Evolutionary conservation across 2,113 vertebrate genomes (phyloP).

Genomic region (Haliaeetus leucogaster): DNA sequence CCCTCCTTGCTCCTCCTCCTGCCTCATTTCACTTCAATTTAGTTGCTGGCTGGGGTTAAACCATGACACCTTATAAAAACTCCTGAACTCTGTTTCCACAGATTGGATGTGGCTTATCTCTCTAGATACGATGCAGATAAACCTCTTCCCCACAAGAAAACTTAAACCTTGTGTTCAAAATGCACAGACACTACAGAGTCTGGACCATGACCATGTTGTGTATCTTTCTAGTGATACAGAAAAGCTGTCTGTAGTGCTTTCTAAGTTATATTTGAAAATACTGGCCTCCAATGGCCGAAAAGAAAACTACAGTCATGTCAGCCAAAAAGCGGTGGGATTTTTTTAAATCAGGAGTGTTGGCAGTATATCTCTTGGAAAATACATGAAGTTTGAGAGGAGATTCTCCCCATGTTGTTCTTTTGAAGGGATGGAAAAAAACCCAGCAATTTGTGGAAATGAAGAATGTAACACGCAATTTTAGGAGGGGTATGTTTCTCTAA

Average conservation of each 20-base stretch:
- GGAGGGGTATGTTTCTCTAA: background rate
- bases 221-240: background rate
- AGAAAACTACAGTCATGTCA: background rate
- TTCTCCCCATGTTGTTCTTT: background rate
- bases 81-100: background rate
- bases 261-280: background rate
- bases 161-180: background rate
- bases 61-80: background rate
- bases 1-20: background rate
- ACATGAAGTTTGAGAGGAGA: background rate
- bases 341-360: background rate
- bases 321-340: background rate
- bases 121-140: background rate
- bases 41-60: too few species aligned
- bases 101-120: background rate
- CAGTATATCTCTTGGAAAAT: background rate
- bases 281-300: background rate
- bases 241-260: background rate
- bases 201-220: accelerated
- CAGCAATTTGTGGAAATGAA: background rate
- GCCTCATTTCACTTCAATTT: background rate
- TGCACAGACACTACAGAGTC: background rate
- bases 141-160: background rate
- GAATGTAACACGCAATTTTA: accelerated
- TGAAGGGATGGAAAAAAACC: background rate